Evolutionary conservation across 2,888 invertebrate genomes (phyloP).

Genomic region (Trichogramma evanescens): DNA sequence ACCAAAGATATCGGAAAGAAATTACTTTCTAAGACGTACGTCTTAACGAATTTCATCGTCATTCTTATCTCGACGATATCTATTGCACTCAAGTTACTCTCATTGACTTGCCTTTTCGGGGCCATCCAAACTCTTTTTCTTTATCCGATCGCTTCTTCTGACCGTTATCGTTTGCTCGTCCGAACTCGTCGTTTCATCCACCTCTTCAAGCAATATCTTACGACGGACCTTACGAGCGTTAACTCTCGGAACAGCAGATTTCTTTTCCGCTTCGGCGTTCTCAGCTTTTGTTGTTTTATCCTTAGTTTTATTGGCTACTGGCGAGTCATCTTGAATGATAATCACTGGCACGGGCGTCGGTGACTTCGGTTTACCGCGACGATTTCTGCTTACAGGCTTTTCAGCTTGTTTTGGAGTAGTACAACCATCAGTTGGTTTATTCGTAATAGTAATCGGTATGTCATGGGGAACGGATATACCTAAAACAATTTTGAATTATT

Average conservation of each 20-base stretch:
- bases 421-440: constrained; percentile 2
- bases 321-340: neutral
- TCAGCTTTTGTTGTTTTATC: no score
- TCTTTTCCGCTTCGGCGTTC: neutral
- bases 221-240: constrained; percentile 11
- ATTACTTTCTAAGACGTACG: no score
- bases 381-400: neutral
- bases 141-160: no score
- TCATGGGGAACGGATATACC: constrained; percentile 10
- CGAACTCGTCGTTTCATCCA: neutral
- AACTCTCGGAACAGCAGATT: neutral
- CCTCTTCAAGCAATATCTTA: constrained; percentile 13
- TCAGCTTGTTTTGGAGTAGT: constrained; percentile 15
- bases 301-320: no score
- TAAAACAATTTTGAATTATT: neutral
- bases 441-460: constrained; percentile 15
- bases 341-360: constrained; percentile 3
- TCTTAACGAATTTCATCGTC: no score
- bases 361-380: constrained; percentile 13
- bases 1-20: no score
- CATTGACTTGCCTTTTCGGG: no score
- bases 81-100: no score
- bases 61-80: no score
- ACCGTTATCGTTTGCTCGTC: no score
- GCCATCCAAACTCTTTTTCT: no score